Conservation (phyloP, 2,113 vertebrate species). For the Notarius quadriscutis region DNA sequence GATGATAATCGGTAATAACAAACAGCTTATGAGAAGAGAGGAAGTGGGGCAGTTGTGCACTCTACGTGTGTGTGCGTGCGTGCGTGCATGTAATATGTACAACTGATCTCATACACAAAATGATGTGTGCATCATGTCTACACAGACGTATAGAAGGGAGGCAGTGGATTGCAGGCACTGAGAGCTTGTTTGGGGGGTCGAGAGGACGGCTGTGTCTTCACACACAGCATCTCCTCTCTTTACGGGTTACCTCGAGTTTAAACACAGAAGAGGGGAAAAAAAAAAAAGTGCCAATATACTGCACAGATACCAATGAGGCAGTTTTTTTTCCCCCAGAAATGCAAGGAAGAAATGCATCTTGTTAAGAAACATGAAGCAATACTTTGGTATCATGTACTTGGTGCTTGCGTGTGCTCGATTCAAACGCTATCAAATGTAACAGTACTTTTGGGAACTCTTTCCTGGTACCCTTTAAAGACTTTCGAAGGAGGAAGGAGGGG, state of each 20-base stretch:
- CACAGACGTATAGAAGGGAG: slow-evolving; percentile 24
- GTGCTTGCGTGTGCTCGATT: slow-evolving; percentile 25
- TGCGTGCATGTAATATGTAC: slow-evolving; percentile 70
- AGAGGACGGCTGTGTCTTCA: background rate
- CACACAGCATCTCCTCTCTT: background rate
- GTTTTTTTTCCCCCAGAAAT: background rate
- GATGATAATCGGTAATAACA: slow-evolving; percentile 87
- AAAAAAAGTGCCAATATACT: background rate
- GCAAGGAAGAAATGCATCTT: background rate
- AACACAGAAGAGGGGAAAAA: background rate
- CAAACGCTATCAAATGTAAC: background rate
- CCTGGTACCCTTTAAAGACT: background rate
- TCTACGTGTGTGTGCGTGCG: slow-evolving; percentile 78
- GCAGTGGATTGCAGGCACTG: slow-evolving; percentile 39
- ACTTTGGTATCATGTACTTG: slow-evolving; percentile 34
- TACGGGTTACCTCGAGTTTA: background rate
- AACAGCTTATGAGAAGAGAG: slow-evolving; percentile 93
- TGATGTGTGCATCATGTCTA: background rate
- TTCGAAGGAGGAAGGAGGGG: background rate
- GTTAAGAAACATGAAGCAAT: background rate
- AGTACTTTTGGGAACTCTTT: slow-evolving; percentile 5
- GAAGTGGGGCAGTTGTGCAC: slow-evolving; percentile 95
- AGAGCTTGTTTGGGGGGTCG: slow-evolving; percentile 5
- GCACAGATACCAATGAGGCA: slow-evolving; percentile 1
- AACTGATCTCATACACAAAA: slow-evolving; percentile 65